A percentile compares a stretch with the other conserved stretches of the same genome.
These are phyloP conservation scores for Drosophila cognata DNA, from an alignment of 2,888 invertebrate species.

Conservation along the genomic window DNA sequence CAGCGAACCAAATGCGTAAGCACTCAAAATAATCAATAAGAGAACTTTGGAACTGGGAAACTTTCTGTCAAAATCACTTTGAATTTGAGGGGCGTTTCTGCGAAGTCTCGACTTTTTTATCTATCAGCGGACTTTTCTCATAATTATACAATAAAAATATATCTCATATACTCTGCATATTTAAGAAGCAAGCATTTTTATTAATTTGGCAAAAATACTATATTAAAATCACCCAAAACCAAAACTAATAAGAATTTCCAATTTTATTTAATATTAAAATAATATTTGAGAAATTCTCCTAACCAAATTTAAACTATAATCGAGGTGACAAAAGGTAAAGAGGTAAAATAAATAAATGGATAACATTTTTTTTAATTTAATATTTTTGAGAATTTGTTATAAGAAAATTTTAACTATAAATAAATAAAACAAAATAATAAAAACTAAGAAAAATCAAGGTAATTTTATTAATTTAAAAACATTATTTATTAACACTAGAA, in stretches of 20 bases:
- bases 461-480: not conserved
- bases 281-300: not conserved
- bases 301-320: not conserved
- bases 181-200: not conserved
- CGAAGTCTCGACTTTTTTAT: conserved; percentile 13
- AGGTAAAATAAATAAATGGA: not conserved
- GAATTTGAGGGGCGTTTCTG: conserved; percentile 49
- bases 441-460: not conserved
- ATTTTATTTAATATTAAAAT: not conserved
- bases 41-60: conserved; percentile 70
- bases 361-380: not conserved
- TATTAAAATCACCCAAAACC: not conserved
- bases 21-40: conserved; percentile 76
- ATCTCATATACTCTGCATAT: not conserved
- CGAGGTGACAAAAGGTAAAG: not conserved
- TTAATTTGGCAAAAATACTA: not conserved
- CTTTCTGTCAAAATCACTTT: conserved; percentile 43
- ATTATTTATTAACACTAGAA: not conserved
- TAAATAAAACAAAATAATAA: not conserved
- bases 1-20: conserved; percentile 66
- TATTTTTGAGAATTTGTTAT: not conserved
- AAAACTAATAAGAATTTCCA: not conserved
- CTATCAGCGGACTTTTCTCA: not conserved
- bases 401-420: not conserved
- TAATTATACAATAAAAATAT: not conserved